Percentiles rank a stretch among this genome's conserved stretches.
These are phyloP conservation scores for Mimas tiliae DNA, from an alignment of 2,888 invertebrate genomes.

Conservation along the genomic window DNA sequence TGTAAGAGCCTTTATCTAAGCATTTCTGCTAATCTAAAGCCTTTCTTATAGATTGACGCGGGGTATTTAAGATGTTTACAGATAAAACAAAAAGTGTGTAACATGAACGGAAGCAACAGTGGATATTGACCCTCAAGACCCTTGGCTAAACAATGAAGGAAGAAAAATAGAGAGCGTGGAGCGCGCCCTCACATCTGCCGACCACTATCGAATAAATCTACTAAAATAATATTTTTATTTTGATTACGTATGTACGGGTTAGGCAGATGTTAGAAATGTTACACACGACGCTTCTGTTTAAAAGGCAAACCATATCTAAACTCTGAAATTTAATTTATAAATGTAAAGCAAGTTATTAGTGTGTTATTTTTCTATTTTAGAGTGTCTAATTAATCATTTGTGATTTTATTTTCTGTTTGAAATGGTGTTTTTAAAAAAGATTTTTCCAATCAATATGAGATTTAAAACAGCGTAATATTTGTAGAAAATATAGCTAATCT, in stretches of 20 bases:
- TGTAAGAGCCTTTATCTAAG: slow-evolving; percentile 17
- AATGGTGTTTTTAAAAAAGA: no score
- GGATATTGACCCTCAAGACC: slow-evolving; percentile 76
- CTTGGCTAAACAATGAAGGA: slow-evolving; percentile 73
- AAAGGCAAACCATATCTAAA: background rate
- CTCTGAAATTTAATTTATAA: no score
- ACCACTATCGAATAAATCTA: slow-evolving; percentile 83
- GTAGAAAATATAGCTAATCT: no score
- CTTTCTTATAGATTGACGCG: slow-evolving; percentile 56
- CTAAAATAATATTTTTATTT: slow-evolving; percentile 84
- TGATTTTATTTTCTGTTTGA: no score
- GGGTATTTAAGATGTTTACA: slow-evolving; percentile 66
- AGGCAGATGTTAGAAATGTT: slow-evolving; percentile 74
- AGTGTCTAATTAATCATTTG: no score
- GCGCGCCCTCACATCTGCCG: slow-evolving; percentile 77
- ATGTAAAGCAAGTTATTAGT: no score
- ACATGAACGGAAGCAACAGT: slow-evolving; percentile 73
- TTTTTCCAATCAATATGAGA: no score
- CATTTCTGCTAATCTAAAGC: slow-evolving; percentile 28
- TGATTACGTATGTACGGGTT: slow-evolving; percentile 79
- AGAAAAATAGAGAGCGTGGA: slow-evolving; percentile 75
- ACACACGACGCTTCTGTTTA: slow-evolving; percentile 47
- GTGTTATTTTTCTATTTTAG: no score
- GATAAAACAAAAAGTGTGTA: slow-evolving; percentile 65
- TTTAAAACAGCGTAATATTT: no score